Percentiles rank a stretch among this genome's conserved stretches.
These are phyloP conservation scores for Spilosoma lubricipeda DNA, from an alignment of 2,888 invertebrate species.

Conservation along the genomic window DNA sequence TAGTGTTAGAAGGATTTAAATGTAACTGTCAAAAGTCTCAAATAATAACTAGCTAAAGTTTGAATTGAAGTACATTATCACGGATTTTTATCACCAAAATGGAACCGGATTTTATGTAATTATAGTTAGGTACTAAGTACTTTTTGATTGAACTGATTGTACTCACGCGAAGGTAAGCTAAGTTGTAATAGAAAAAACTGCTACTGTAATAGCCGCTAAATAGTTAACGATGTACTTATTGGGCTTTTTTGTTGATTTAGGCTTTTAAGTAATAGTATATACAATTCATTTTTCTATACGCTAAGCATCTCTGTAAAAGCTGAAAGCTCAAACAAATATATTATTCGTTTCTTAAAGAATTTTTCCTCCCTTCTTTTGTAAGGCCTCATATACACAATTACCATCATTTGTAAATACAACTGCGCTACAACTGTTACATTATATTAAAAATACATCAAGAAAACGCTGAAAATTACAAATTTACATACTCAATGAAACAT, in stretches of 20 bases:
- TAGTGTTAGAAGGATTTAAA: slow-evolving; percentile 13
- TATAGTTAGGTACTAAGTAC: slow-evolving; percentile 28
- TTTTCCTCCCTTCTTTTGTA: background rate
- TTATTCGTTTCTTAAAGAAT: background rate
- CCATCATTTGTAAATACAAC: slow-evolving; percentile 2
- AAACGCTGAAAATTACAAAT: slow-evolving; percentile 15
- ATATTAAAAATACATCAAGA: slow-evolving; percentile 9
- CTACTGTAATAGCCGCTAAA: slow-evolving; percentile 8
- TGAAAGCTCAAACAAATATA: too few species aligned
- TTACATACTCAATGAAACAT: slow-evolving; percentile 20
- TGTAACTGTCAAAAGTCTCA: slow-evolving; percentile 45
- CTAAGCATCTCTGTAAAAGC: background rate
- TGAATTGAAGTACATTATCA: slow-evolving; percentile 42
- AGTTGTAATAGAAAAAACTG: slow-evolving; percentile 16
- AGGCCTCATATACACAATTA: slow-evolving; percentile 1
- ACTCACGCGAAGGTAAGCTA: slow-evolving; percentile 15
- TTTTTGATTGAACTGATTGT: slow-evolving; percentile 36
- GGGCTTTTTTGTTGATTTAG: background rate
- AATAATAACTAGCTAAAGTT: slow-evolving; percentile 39
- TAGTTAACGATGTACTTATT: slow-evolving; percentile 7
- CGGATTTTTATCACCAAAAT: slow-evolving; percentile 45
- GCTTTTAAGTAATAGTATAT: too few species aligned
- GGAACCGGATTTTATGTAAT: slow-evolving; percentile 34
- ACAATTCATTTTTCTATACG: background rate
- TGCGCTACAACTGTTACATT: slow-evolving; percentile 2